These are phyloP conservation scores for Gymnosoma rotundatum DNA, from an alignment of 2,888 invertebrate genomes.

Conservation along the genomic window DNA sequence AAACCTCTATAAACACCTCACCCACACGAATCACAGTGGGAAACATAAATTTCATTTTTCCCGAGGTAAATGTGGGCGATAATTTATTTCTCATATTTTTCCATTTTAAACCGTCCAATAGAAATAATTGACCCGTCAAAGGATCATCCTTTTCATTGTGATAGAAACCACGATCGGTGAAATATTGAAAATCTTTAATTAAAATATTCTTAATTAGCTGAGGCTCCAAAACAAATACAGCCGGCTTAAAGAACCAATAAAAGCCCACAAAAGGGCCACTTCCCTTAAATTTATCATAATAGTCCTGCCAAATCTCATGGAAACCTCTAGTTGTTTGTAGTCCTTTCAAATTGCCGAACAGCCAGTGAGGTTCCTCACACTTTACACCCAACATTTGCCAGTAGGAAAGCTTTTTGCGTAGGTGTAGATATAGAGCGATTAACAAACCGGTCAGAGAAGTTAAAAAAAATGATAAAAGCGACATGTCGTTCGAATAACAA, in stretches of 20 bases:
- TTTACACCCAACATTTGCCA: slow-evolving; percentile 73
- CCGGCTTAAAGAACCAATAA: slow-evolving; percentile 74
- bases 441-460: slow-evolving; percentile 31
- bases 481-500: not conserved
- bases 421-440: slow-evolving; percentile 29
- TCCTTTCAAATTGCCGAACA: slow-evolving; percentile 66
- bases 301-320: slow-evolving; percentile 64
- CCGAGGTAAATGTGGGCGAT: slow-evolving; percentile 77
- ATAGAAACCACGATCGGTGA: slow-evolving; percentile 71
- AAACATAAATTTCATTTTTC: slow-evolving; percentile 77
- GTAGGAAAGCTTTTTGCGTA: slow-evolving; percentile 62
- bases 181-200: slow-evolving; percentile 71
- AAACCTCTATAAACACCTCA: slow-evolving; percentile 67
- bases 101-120: slow-evolving; percentile 81
- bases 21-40: slow-evolving; percentile 72
- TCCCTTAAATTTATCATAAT: slow-evolving; percentile 75
- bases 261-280: slow-evolving; percentile 77
- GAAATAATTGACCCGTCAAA: slow-evolving; percentile 67
- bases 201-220: slow-evolving; percentile 68
- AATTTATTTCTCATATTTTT: slow-evolving; percentile 75
- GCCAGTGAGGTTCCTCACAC: slow-evolving; percentile 69
- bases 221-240: slow-evolving; percentile 67
- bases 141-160: slow-evolving; percentile 71
- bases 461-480: slow-evolving; percentile 42
- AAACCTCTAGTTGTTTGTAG: slow-evolving; percentile 53